Conservation (phyloP, 1,140 invertebrate species). For the Drosophila yakuba region DNA sequence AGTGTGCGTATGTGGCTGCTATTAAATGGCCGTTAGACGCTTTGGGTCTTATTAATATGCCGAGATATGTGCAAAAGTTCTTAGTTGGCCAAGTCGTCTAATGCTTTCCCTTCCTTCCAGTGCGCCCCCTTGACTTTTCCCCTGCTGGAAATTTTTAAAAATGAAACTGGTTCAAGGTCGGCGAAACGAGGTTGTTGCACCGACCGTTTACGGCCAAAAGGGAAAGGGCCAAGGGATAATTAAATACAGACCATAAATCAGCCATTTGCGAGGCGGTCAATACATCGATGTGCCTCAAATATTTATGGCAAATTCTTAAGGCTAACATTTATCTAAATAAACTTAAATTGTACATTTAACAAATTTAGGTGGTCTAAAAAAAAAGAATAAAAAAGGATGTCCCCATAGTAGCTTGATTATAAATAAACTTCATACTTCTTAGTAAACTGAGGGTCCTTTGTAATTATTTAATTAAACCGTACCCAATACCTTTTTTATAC, state of each 20-base stretch:
- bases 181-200: slow-evolving; percentile 78
- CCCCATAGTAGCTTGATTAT: too few relatives aligned
- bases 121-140: slow-evolving; percentile 11
- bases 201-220: slow-evolving; percentile 14
- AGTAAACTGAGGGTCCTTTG: too few relatives aligned
- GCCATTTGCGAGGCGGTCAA: too few relatives aligned
- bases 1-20: slow-evolving; percentile 34
- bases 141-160: slow-evolving; percentile 33
- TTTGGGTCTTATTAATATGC: slow-evolving; percentile 62
- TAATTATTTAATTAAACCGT: too few relatives aligned
- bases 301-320: too few relatives aligned
- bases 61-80: slow-evolving; percentile 27
- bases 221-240: slow-evolving; percentile 1
- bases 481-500: not conserved
- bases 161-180: slow-evolving; percentile 81
- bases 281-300: too few relatives aligned
- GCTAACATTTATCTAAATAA: too few relatives aligned
- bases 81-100: slow-evolving; percentile 37
- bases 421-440: too few relatives aligned
- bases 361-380: too few relatives aligned
- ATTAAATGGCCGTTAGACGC: slow-evolving; percentile 67
- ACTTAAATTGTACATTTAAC: too few relatives aligned
- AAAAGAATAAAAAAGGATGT: too few relatives aligned
- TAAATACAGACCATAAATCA: slow-evolving; percentile 11
- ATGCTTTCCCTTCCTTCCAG: slow-evolving; percentile 23